A percentile compares a stretch with the other conserved stretches of the same genome.
These are phyloP conservation scores for Petrolisthes manimaculis DNA, from an alignment of 2,888 invertebrate species.

Conservation along the genomic window DNA sequence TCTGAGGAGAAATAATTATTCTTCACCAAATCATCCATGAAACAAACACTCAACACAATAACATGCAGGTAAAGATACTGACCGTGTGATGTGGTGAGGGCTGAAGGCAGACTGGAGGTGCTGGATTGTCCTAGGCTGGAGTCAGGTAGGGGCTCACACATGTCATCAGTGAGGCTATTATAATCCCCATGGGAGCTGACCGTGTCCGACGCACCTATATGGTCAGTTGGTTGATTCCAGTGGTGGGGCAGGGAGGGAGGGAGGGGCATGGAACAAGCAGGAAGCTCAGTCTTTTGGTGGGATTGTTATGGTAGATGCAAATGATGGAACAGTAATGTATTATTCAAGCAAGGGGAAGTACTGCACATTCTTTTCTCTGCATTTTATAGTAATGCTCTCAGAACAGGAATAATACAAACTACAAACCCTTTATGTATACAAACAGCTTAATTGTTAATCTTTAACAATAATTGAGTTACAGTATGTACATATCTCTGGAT, in stretches of 20 bases:
- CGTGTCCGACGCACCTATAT: conserved; percentile 67
- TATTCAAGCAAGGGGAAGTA: too few relatives aligned
- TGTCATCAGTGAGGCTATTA: conserved; percentile 55
- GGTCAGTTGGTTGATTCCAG: not conserved
- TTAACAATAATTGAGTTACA: too few relatives aligned
- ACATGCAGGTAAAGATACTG: not conserved
- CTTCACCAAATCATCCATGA: not conserved
- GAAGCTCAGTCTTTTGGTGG: too few relatives aligned
- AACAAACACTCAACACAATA: too few relatives aligned
- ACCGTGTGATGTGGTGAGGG: conserved; percentile 44
- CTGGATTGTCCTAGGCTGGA: conserved; percentile 44
- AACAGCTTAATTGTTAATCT: too few relatives aligned
- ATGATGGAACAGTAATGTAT: too few relatives aligned
- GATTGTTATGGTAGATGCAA: too few relatives aligned
- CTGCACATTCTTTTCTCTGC: too few relatives aligned
- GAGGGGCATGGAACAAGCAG: conserved; percentile 19
- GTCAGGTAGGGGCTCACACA: conserved; percentile 46
- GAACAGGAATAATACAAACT: too few relatives aligned
- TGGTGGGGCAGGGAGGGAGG: not conserved
- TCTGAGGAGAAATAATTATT: not conserved
- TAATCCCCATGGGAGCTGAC: conserved; percentile 67
- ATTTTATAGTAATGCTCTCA: too few relatives aligned
- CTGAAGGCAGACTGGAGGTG: conserved; percentile 30
- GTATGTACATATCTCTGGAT: too few relatives aligned
- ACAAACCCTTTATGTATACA: too few relatives aligned